Percentiles rank a stretch among this genome's conserved stretches.
Evolutionary conservation across 2,797 vertebrate genomes (phyloP).

Genomic region (Chaetodon trifasciatus): DNA sequence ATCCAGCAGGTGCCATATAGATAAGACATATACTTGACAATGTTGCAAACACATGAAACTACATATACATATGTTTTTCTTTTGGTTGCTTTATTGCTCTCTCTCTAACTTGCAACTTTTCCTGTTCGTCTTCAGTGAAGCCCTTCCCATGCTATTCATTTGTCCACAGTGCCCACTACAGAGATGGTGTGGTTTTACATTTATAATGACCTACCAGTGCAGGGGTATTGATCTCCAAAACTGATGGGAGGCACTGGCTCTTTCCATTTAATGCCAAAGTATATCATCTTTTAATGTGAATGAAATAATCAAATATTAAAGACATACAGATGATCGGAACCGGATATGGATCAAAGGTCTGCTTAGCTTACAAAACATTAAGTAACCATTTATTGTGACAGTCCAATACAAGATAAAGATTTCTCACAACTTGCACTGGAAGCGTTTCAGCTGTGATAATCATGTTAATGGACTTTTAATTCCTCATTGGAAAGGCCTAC

Average conservation of each 20-base stretch:
- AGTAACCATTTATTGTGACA: neutral
- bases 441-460: slow-evolving; percentile 26
- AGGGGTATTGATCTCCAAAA: neutral
- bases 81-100: too few species aligned
- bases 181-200: neutral
- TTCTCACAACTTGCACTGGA: neutral
- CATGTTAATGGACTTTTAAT: slow-evolving; percentile 28
- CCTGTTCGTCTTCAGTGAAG: neutral
- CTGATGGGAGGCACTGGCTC: neutral
- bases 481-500: neutral
- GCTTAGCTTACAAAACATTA: neutral
- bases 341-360: neutral
- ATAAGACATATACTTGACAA: neutral
- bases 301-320: neutral
- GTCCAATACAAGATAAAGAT: neutral
- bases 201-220: neutral
- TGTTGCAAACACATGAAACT: too few species aligned
- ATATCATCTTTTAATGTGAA: neutral
- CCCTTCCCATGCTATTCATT: neutral
- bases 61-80: too few species aligned
- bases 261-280: neutral
- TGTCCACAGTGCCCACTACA: neutral
- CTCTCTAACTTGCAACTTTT: neutral
- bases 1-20: neutral
- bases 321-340: neutral